These are phyloP conservation scores for Mastomys coucha DNA, from an alignment of 2,113 vertebrate species.

Conservation along the genomic window DNA sequence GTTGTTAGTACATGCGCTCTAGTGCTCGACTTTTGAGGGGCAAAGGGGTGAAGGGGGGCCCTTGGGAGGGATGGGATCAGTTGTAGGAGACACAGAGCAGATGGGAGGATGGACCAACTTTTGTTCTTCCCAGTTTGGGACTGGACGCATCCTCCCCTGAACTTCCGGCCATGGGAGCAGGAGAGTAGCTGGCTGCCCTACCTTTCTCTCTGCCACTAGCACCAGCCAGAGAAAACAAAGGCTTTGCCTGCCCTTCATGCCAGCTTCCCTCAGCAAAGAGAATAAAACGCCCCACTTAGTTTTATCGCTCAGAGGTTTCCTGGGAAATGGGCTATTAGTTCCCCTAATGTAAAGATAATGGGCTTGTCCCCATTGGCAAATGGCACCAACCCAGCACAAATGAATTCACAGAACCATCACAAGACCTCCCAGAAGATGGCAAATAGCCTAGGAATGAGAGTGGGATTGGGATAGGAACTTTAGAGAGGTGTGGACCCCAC, in stretches of 20 bases:
- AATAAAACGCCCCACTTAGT: constrained; percentile 75
- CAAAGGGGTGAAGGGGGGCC: neutral
- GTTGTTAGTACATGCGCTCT: neutral
- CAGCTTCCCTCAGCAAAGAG: constrained; percentile 54
- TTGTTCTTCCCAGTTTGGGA: neutral
- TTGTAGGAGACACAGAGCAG: too few relatives aligned
- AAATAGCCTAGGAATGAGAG: neutral
- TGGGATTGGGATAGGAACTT: neutral
- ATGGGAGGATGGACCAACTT: neutral
- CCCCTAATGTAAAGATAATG: constrained; percentile 72
- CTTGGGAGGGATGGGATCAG: neutral
- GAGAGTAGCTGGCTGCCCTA: neutral
- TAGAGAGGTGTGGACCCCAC: too few relatives aligned
- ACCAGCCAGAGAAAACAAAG: constrained; percentile 8
- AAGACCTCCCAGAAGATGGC: neutral
- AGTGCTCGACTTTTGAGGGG: neutral
- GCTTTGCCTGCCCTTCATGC: neutral
- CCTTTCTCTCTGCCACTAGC: neutral
- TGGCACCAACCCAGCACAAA: neutral
- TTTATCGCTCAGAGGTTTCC: constrained; percentile 70
- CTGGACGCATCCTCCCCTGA: neutral
- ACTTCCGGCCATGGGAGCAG: rapidly evolving
- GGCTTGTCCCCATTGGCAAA: constrained; percentile 38
- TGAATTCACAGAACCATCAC: neutral
- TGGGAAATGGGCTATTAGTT: constrained; percentile 74